Percentiles rank a stretch among this genome's conserved stretches.
Evolutionary conservation across 2,113 vertebrate genomes (phyloP).

Genomic region (Varanus komodoensis): DNA sequence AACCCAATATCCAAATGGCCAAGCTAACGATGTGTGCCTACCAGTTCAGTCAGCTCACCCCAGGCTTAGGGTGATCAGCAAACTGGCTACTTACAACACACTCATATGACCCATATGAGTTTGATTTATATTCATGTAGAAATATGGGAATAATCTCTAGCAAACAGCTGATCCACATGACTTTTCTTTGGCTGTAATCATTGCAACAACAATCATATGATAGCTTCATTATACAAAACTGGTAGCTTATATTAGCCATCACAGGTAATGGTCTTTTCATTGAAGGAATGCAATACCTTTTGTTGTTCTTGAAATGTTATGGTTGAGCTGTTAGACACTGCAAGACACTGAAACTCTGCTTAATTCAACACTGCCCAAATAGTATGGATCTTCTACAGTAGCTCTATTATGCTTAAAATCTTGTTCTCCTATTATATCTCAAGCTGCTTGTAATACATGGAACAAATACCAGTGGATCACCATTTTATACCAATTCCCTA

Average conservation of each 20-base stretch:
- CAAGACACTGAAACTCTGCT: not conserved
- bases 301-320: not conserved
- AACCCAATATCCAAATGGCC: not conserved
- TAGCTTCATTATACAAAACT: not conserved
- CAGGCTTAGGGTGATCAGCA: not conserved
- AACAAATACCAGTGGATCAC: not conserved
- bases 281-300: not conserved
- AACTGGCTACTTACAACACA: not conserved
- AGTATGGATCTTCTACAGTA: not conserved
- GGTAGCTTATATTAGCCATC: not conserved
- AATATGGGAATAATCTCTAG: slow-evolving; percentile 4
- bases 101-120: not conserved
- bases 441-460: not conserved
- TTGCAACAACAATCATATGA: slow-evolving; percentile 16
- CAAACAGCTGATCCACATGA: not conserved
- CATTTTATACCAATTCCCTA: not conserved
- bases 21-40: not conserved
- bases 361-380: slow-evolving; percentile 25
- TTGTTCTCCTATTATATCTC: not conserved
- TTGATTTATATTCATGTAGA: not conserved
- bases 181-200: not conserved
- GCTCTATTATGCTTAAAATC: not conserved
- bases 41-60: not conserved
- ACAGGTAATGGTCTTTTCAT: slow-evolving; percentile 5
- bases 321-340: not conserved